Evolutionary conservation across 2,113 vertebrate genomes (phyloP).

Genomic region (Plestiodon gilberti): DNA sequence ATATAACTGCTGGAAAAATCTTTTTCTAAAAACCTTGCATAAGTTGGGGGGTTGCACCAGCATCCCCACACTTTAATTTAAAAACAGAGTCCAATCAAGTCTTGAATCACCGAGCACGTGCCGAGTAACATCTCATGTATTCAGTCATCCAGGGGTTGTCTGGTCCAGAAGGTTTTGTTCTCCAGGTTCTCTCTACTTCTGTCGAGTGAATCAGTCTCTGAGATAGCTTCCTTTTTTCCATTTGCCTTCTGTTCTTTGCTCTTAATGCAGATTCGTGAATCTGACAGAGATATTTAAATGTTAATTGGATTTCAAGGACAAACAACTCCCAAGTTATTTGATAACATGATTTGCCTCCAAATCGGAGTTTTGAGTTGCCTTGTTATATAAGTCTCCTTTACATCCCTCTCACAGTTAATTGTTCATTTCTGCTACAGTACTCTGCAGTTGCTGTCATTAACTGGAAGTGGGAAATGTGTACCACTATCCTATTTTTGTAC

Average conservation of each 20-base stretch:
- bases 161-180: conserved; percentile 68
- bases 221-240: conserved; percentile 83
- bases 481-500: background rate
- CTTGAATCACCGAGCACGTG: conserved; percentile 78
- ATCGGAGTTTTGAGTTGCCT: background rate
- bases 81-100: conserved; percentile 4
- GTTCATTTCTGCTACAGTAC: background rate
- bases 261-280: conserved; percentile 92
- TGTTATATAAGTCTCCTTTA: background rate
- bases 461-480: background rate
- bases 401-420: background rate
- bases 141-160: conserved; percentile 95
- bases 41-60: conserved; percentile 63
- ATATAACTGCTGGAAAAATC: conserved; percentile 61
- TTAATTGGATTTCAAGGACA: background rate
- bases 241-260: conserved; percentile 89
- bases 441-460: background rate
- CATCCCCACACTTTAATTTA: conserved; percentile 44
- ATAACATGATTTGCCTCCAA: background rate
- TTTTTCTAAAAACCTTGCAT: conserved; percentile 64
- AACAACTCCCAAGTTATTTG: background rate
- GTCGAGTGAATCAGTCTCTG: conserved; percentile 82
- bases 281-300: conserved; percentile 69
- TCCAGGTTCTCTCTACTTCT: conserved; percentile 73
- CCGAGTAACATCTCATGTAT: conserved; percentile 95